Percentiles rank a stretch among this genome's conserved stretches.
Evolutionary conservation across 2,888 invertebrate species (phyloP).

Genomic region (Allophyes oxyacanthae): DNA sequence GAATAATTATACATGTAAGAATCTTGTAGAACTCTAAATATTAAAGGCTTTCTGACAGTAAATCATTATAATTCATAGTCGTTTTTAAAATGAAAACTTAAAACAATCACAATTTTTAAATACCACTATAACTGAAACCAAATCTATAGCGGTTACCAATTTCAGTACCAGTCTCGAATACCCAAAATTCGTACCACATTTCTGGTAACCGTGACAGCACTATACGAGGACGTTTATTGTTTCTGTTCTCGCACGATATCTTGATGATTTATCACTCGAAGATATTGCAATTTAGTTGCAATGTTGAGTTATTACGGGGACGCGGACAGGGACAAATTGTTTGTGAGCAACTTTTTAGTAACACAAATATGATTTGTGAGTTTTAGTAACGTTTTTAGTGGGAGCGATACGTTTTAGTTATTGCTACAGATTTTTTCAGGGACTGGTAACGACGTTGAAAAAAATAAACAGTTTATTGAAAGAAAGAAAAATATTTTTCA

Average conservation of each 20-base stretch:
- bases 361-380: constrained; percentile 15
- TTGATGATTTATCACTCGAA: constrained; percentile 62
- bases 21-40: too few species aligned
- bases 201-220: constrained; percentile 27
- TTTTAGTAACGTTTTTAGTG: constrained; percentile 9
- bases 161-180: constrained; percentile 1
- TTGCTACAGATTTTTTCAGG: neutral
- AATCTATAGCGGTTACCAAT: constrained; percentile 1
- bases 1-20: too few species aligned
- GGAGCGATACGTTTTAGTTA: constrained; percentile 17
- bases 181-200: constrained; percentile 32
- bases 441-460: too few species aligned
- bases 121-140: neutral
- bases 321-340: constrained; percentile 56
- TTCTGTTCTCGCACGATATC: constrained; percentile 54
- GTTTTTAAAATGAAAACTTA: too few species aligned
- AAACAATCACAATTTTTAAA: neutral
- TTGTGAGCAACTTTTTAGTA: constrained; percentile 31
- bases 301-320: constrained; percentile 58
- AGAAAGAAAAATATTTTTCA: too few species aligned
- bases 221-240: constrained; percentile 59
- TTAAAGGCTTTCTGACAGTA: too few species aligned
- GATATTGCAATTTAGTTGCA: constrained; percentile 69
- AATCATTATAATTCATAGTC: too few species aligned
- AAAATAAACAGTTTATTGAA: too few species aligned